Evolutionary conservation across 2,888 invertebrate genomes (phyloP), one percentile per base, ranked within the genome.

Genomic region (Drosophila helvetica): DNA sequence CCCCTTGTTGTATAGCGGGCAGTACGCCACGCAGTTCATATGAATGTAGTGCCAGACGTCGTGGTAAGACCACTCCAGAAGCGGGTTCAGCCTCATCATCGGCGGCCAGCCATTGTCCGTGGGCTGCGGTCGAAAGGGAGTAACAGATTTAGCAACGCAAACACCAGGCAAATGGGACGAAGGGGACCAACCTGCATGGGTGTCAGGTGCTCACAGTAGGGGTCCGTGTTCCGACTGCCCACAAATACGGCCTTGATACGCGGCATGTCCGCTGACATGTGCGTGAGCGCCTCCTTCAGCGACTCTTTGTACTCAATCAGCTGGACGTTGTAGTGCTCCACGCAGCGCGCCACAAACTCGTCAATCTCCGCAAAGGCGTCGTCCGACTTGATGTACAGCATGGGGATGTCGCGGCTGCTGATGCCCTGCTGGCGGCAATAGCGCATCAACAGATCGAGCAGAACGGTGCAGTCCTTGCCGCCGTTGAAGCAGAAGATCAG

Each of bases 391-490:
- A 99, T 96, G 89, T 98, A 98, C 38, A 98, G 93, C 96, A 92
- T 70, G 92, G 92, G 79, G 92, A 90, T 78, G 27, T 98, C 93
- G 95, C 91, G 54, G 92, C 91, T 78, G 92, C 82, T 69, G 75
- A 92, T 73, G 25, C 71, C 65, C 66, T 68, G 92, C 72, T 63
- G 92, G 85, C 77, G 93, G 9, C 87, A 87, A 65, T 83, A 90
- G 12, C 77, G 79, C 56, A 85, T 82, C 15, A 92, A 92, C 73
- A 98, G 91, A 91, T 97, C 96, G 43, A 99, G 93, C 15, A 99
- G 93, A 0, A 96, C 97, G 0, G 99, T 99, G 90, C 99, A 99
- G 93, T 99, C 99, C 93, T 99, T 99, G 1, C 99, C 99, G 4
- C 99, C 99, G 91, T 99, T 99, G 92, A 99, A 99, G 27, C 98